Evolutionary conservation across 2,888 invertebrate species (phyloP).

Genomic region (Diaprepes abbreviatus): DNA sequence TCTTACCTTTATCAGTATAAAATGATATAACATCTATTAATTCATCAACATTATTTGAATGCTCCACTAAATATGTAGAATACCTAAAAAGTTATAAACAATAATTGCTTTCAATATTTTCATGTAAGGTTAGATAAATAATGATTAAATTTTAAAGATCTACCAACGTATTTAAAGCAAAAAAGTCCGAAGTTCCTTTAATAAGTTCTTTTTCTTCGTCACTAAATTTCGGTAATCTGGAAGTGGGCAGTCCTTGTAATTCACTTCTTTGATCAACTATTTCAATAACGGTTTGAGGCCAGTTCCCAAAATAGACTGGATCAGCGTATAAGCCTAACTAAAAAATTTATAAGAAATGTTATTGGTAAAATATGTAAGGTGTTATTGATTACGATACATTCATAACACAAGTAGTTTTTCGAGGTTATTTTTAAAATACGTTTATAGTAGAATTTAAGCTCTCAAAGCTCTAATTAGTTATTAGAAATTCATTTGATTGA

Average conservation of each 20-base stretch:
- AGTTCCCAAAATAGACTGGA: constrained; percentile 76
- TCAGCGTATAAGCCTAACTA: constrained; percentile 62
- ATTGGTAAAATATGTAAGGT: no score
- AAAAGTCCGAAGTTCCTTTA: constrained; percentile 75
- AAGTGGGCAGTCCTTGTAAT: constrained; percentile 67
- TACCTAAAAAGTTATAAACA: constrained; percentile 19
- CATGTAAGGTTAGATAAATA: no score
- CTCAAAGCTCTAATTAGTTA: no score
- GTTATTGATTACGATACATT: no score
- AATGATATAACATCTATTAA: neutral
- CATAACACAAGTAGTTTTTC: no score
- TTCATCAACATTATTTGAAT: constrained; percentile 22
- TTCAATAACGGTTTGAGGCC: constrained; percentile 75
- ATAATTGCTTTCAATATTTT: no score
- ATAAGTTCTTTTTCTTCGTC: constrained; percentile 73
- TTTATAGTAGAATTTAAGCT: no score
- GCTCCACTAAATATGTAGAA: constrained; percentile 14
- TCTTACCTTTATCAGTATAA: constrained; percentile 20
- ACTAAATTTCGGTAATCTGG: constrained; percentile 76
- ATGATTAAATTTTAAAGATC: no score
- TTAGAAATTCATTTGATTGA: no score
- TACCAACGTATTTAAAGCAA: constrained; percentile 33
- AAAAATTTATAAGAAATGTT: no score
- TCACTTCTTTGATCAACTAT: constrained; percentile 71
- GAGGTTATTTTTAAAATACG: no score